Evolutionary conservation across 2,888 invertebrate genomes (phyloP).

Genomic region (Hermaeophaga mercurialis): DNA sequence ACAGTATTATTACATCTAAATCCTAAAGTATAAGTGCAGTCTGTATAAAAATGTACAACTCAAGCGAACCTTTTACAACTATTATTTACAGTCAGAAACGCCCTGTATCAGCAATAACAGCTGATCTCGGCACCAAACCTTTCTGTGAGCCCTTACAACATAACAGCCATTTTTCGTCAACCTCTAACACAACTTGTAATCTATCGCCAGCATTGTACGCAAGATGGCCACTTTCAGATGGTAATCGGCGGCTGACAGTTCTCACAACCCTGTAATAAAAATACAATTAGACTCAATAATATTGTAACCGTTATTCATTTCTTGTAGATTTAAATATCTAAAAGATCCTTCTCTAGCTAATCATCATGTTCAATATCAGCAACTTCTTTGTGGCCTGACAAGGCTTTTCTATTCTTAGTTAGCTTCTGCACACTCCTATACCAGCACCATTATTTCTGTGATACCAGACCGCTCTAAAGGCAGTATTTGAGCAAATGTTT

Average conservation of each 20-base stretch:
- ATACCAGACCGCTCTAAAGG: no score
- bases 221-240: slow-evolving; percentile 78
- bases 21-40: slow-evolving; percentile 46
- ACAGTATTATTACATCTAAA: slow-evolving; percentile 16
- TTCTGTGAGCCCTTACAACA: slow-evolving; percentile 78
- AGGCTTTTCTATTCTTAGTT: no score
- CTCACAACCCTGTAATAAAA: slow-evolving; percentile 66
- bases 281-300: no score
- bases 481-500: no score
- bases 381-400: no score
- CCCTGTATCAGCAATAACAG: slow-evolving; percentile 62
- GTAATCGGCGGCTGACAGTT: slow-evolving; percentile 73
- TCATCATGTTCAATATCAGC: no score
- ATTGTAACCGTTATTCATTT: no score
- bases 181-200: slow-evolving; percentile 73
- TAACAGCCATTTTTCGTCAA: slow-evolving; percentile 75
- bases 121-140: slow-evolving; percentile 75
- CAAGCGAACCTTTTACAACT: slow-evolving; percentile 21
- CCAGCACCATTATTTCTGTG: no score
- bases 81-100: slow-evolving; percentile 46
- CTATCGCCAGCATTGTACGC: slow-evolving; percentile 79
- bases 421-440: no score
- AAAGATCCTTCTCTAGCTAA: no score
- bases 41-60: slow-evolving; percentile 48
- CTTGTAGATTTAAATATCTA: no score